Evolutionary conservation across 1,140 invertebrate species (phyloP).

Genomic region (Papilio aristodemus): DNA sequence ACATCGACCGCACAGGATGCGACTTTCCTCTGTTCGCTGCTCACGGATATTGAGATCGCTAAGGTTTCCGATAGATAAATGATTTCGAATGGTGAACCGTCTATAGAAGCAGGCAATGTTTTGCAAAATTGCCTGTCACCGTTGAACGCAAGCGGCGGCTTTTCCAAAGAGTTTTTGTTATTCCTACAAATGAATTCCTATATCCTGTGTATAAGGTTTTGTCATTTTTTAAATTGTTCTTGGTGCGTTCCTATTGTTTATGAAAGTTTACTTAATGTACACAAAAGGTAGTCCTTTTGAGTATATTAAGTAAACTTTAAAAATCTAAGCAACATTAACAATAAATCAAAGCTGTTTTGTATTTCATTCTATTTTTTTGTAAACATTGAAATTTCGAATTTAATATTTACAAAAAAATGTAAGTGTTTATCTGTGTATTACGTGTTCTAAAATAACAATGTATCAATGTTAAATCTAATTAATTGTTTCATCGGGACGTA

Average conservation of each 20-base stretch:
- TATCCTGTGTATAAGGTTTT: conserved; percentile 6
- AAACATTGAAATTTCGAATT: no score
- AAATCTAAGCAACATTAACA: no score
- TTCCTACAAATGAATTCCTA: conserved; percentile 20
- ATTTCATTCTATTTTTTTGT: no score
- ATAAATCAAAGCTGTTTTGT: no score
- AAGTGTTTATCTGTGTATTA: no score
- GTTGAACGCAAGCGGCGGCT: conserved; percentile 11
- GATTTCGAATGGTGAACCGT: conserved; percentile 34
- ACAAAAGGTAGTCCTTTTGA: no score
- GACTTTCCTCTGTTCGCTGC: conserved; percentile 40
- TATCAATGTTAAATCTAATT: conserved; percentile 1
- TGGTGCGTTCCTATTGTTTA: neutral
- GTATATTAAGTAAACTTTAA: no score
- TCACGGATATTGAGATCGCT: conserved; percentile 36
- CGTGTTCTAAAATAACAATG: neutral
- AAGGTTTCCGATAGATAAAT: conserved; percentile 42
- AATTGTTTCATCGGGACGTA: neutral
- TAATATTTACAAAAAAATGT: no score
- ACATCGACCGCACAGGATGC: conserved; percentile 36
- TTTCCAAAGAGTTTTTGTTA: conserved; percentile 29
- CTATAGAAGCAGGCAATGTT: conserved; percentile 26
- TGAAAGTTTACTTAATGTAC: no score
- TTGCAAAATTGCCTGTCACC: conserved; percentile 27
- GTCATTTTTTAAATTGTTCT: conserved; percentile 5